Evolutionary conservation across 2,797 vertebrate species (phyloP).

Genomic region (Falco biarmicus): DNA sequence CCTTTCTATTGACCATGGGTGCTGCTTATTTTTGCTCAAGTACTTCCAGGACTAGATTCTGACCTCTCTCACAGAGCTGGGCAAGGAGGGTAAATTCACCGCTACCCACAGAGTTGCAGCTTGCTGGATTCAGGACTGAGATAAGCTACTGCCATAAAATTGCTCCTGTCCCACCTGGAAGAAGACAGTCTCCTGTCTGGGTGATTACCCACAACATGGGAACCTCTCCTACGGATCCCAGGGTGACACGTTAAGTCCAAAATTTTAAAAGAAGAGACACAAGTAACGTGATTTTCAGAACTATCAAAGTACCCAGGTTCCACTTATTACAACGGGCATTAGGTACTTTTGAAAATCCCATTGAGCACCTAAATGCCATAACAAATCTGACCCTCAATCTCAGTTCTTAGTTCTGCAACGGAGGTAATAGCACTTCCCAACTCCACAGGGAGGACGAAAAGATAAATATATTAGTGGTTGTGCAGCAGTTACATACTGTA

Average conservation of each 20-base stretch:
- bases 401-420: constrained; percentile 50
- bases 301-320: neutral
- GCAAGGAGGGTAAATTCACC: neutral
- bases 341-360: constrained; percentile 42
- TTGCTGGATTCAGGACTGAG: neutral
- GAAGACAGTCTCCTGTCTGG: neutral
- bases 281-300: neutral
- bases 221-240: neutral
- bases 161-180: neutral
- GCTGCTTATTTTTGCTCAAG: constrained; percentile 34
- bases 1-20: constrained; percentile 36
- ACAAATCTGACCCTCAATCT: constrained; percentile 57
- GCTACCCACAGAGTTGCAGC: neutral
- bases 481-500: neutral
- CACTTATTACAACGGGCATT: neutral
- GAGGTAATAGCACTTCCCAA: constrained; percentile 7
- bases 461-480: constrained; percentile 24
- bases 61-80: neutral
- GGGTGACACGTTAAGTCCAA: neutral
- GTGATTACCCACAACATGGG: neutral
- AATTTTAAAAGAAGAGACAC: neutral
- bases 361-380: constrained; percentile 45
- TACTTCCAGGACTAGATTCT: constrained; percentile 9
- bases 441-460: neutral
- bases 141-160: neutral